Percentiles rank a stretch among this genome's conserved stretches.
These are phyloP conservation scores for Semaprochilodus insignis DNA, from an alignment of 2,797 vertebrate species.

Conservation along the genomic window DNA sequence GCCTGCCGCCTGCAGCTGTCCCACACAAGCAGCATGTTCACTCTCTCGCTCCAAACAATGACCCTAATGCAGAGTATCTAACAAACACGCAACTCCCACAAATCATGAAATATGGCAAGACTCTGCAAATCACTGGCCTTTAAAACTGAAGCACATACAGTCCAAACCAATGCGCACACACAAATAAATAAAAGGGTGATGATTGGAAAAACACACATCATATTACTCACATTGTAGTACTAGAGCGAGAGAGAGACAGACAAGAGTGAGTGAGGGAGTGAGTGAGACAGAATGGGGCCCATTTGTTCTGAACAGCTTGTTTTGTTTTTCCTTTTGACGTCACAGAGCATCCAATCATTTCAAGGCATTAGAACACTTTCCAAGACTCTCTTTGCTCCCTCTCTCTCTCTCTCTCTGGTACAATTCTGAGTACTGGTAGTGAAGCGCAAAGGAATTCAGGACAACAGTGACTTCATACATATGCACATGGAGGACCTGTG, in stretches of 20 bases:
- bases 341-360: conserved; percentile 10
- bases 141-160: conserved; percentile 1
- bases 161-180: conserved; percentile 12
- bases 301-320: conserved; percentile 20
- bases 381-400: neutral
- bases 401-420: neutral
- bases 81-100: conserved; percentile 32
- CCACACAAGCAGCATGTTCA: neutral
- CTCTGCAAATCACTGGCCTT: conserved; percentile 21
- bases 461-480: neutral
- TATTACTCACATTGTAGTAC: neutral
- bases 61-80: conserved; percentile 73
- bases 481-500: neutral
- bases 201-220: conserved; percentile 4
- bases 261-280: neutral
- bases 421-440: neutral
- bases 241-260: neutral
- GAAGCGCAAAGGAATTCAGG: neutral
- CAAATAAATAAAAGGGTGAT: neutral
- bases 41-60: neutral
- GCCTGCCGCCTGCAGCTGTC: conserved; percentile 70
- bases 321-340: conserved; percentile 25
- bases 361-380: conserved; percentile 3
- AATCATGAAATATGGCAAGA: conserved; percentile 33
- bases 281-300: neutral